Base-by-base conservation (phyloP, 2,797 vertebrate species). In the Lagorchestes hirsutus region DNA sequence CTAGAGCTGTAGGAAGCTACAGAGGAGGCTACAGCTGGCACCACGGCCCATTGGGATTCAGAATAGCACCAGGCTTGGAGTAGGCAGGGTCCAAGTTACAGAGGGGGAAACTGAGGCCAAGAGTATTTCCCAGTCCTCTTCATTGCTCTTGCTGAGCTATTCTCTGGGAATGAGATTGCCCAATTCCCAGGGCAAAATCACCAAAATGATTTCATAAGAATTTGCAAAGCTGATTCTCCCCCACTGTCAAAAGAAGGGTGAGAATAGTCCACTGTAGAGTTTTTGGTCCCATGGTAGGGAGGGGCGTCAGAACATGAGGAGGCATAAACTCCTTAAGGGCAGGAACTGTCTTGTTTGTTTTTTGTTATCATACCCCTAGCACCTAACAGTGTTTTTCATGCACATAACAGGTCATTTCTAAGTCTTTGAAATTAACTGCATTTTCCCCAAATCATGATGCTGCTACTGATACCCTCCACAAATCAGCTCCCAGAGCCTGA, bases 91-190 rank as follows among this genome's bases (percentile, higher is more conserved):
- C 40, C 74, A 50, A 46, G 5, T 87, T 87, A 87, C 40, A 27
- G 9, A 50, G 22, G 40, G n/a, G 18, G 74, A 50, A 28, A 87
- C 74, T 46, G 40, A 87, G 40, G 24, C 22, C 9, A 11, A 50
- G 22, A 40, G n/a, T n/a, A 40, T 40, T 74, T 74, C 62, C n/a
- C 13, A 0, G 34, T 27, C 34, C 56, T 92, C 93, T 62, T 92
- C 92, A 54, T 54, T 52, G 90, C 55, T 58, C 94, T 93, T 52
- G 58, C 55, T n/a, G 62, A 62, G 29, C 54, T 91, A 4, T 82
- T 46, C 40, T 40, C 62, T 55, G 54, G 93, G 90, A 95, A 87
- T 92, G 93, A 87, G 50, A 29, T 82, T 90, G 52, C 55, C 95
- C 40, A 74, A 82, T 54, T 95, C 27, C 0, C 1, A 95, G 62